These are phyloP conservation scores for Chelonoidis abingdonii DNA, from an alignment of 2,113 vertebrate genomes.

Conservation along the genomic window DNA sequence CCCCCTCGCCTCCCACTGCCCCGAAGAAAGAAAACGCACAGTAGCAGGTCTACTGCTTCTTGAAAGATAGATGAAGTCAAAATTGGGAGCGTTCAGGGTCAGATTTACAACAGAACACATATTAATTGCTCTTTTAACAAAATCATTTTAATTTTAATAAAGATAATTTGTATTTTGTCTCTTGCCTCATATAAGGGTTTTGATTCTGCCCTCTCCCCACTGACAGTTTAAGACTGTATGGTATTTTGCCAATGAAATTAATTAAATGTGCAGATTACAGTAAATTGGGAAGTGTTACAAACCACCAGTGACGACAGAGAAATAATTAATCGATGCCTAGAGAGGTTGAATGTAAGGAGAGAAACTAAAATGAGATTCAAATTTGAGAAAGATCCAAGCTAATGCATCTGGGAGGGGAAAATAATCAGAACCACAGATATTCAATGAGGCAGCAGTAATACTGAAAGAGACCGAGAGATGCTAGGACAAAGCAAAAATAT, in stretches of 20 bases:
- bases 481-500: neutral
- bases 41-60: neutral
- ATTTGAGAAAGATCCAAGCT: conserved; percentile 35
- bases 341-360: conserved; percentile 31
- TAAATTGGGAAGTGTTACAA: conserved; percentile 14
- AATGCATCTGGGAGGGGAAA: conserved; percentile 62
- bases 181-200: neutral
- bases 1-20: rapidly evolving
- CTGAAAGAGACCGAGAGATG: neutral
- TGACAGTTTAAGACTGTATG: neutral
- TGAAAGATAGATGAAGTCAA: neutral
- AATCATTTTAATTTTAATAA: conserved; percentile 9
- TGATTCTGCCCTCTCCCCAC: neutral
- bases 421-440: conserved; percentile 49
- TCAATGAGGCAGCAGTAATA: neutral
- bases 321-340: conserved; percentile 40
- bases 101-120: neutral
- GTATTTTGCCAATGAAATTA: conserved; percentile 41
- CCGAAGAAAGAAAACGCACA: neutral
- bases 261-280: conserved; percentile 23
- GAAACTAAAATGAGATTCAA: conserved; percentile 61
- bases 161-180: neutral
- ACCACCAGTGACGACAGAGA: conserved; percentile 24
- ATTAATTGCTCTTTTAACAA: neutral
- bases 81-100: conserved; percentile 23